Evolutionary conservation across 2,888 invertebrate genomes (phyloP), one percentile per base, ranked within the genome.

Genomic region (Fragum whitleyi): DNA sequence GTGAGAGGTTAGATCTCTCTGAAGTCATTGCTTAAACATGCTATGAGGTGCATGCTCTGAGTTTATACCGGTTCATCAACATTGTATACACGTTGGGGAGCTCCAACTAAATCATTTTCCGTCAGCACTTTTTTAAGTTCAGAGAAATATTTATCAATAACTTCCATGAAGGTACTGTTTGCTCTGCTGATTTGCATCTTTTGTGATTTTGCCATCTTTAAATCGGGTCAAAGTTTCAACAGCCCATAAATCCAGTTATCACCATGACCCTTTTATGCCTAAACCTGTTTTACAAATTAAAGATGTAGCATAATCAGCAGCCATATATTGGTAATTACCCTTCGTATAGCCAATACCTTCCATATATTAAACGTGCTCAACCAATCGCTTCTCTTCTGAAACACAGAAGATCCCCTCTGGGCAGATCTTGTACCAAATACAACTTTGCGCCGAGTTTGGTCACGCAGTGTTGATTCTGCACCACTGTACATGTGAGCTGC

Each of bases 171-270:
- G 19, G 80, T 69, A 16, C 26, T 21, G 36, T 81, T 78, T 14
- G 84, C 79, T 55, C 83, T 69, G 0, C 70, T 14, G 7, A 80
- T 26, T 3, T 62, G 21, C 23, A 81, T 21, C 47, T 79, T 73
- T 36, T 79, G 79, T 21, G 83, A 68, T 23, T 76, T 81, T 3
- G 26, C 59, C 1, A 84, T n/a, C 59, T 68, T 78, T 2, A 84
- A 32, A 9, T 82, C 77, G 5, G 53, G 69, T 81, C 79, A 84
- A 29, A 78, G 67, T 14, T 70, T 73, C 21, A 79, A 19, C 28
- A 86, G 77, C 0, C 71, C 32, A 77, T 82, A 79, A 57, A 84
- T 74, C 82, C 86, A 86, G 26, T 36, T 39, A 23, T 78, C 61
- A 47, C 77, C 73, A 7, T 82, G 62, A 5, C 32, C 39, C 21